These are phyloP conservation scores for Epicauta chinensis DNA, from an alignment of 1,140 invertebrate genomes.

Conservation along the genomic window DNA sequence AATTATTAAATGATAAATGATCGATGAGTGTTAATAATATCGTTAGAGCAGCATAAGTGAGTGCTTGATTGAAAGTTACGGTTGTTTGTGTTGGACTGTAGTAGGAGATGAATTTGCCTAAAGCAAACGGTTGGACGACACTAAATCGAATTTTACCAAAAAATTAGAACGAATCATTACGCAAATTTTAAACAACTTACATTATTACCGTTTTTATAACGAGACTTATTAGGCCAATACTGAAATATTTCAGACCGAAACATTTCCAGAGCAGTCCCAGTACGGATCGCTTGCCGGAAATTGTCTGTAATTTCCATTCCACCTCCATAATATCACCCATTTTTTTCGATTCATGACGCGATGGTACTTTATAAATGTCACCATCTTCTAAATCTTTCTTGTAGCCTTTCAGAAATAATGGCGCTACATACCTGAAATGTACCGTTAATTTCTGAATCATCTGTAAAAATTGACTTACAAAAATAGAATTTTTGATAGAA, in stretches of 20 bases:
- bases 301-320: not conserved
- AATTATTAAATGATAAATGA: not conserved
- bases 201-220: too few relatives aligned
- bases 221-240: too few relatives aligned
- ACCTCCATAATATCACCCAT: constrained; percentile 3
- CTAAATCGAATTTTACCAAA: not conserved
- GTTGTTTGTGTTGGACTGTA: not conserved
- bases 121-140: not conserved
- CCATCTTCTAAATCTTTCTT: constrained; percentile 33
- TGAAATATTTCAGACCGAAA: not conserved
- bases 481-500: not conserved
- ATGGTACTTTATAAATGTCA: not conserved
- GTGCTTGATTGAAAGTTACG: not conserved
- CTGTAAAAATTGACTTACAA: too few relatives aligned
- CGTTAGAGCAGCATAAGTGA: not conserved
- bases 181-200: not conserved
- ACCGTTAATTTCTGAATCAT: not conserved
- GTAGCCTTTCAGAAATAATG: constrained; percentile 45
- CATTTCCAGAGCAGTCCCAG: not conserved
- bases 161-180: not conserved
- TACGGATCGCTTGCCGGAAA: not conserved
- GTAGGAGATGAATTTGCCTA: not conserved
- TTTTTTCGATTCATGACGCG: not conserved
- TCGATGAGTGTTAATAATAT: not conserved
- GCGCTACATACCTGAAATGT: constrained; percentile 44